Evolutionary conservation across 2,113 vertebrate genomes (phyloP).

Genomic region (Panthera tigris): DNA sequence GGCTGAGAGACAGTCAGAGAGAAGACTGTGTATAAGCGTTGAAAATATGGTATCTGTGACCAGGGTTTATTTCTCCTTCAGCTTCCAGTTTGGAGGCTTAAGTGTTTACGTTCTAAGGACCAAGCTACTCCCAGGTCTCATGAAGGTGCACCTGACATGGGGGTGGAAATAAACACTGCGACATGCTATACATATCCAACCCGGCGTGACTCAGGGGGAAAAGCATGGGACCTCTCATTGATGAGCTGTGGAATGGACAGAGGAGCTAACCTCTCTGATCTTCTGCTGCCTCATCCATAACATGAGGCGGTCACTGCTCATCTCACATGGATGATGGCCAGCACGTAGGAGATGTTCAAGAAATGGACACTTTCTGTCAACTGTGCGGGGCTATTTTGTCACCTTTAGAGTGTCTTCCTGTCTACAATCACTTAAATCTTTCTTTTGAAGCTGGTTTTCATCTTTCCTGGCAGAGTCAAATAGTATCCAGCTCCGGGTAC

Average conservation of each 20-base stretch:
- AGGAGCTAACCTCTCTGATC: neutral
- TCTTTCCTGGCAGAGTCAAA: neutral
- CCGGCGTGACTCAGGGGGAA: neutral
- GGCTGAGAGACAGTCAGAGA: constrained; percentile 18
- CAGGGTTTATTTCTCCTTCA: constrained; percentile 18
- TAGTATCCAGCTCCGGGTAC: neutral
- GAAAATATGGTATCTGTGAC: neutral
- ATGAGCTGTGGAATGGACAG: neutral
- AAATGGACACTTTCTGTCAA: neutral
- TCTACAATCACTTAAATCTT: neutral
- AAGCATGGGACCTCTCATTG: neutral
- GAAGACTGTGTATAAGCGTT: neutral
- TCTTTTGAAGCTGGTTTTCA: constrained; percentile 10
- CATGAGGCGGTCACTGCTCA: neutral
- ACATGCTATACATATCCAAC: neutral
- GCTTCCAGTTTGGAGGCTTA: constrained; percentile 20
- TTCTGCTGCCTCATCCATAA: neutral
- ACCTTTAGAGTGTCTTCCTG: constrained; percentile 7
- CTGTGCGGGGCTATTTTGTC: neutral
- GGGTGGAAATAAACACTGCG: neutral
- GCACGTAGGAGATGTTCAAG: neutral
- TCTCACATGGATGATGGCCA: neutral
- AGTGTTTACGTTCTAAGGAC: neutral
- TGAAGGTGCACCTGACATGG: neutral
- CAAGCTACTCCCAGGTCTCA: neutral